phyloP scores from a whole-genome alignment of 1,140 invertebrate species.

The Drosophila grimshawi region DNA sequence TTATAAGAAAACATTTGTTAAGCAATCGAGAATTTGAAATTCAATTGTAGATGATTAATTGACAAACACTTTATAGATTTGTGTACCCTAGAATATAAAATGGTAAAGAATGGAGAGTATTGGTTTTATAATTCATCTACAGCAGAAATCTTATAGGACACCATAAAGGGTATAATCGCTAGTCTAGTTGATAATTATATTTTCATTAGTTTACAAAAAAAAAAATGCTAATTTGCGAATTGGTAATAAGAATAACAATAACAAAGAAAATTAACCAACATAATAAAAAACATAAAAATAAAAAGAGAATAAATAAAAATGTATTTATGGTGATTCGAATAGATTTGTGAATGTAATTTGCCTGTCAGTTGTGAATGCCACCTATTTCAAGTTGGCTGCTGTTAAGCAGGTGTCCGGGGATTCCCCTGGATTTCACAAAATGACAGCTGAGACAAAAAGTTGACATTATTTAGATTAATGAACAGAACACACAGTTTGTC shows the following conservation, averaged over 20 bases:
- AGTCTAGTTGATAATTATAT: too few relatives aligned
- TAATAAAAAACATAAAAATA: neutral
- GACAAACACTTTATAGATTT: too few relatives aligned
- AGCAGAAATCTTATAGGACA: too few relatives aligned
- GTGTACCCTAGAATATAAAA: too few relatives aligned
- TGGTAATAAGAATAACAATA: neutral
- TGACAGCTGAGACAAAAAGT: constrained; percentile 41
- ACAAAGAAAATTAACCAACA: constrained; percentile 2
- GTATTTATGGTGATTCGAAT: constrained; percentile 28
- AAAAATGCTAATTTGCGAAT: too few relatives aligned
- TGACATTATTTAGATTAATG: constrained; percentile 63
- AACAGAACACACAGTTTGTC: constrained; percentile 34
- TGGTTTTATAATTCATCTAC: too few relatives aligned
- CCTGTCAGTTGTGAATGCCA: constrained; percentile 32
- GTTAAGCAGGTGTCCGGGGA: constrained; percentile 35
- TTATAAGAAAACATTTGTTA: too few relatives aligned
- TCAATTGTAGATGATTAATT: too few relatives aligned
- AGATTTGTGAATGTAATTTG: constrained; percentile 55
- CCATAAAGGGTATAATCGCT: too few relatives aligned
- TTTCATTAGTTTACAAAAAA: too few relatives aligned
- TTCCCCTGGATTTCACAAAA: constrained; percentile 11
- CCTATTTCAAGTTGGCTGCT: constrained; percentile 47
- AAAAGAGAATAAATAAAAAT: neutral
- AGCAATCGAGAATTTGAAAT: too few relatives aligned
- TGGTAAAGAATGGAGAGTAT: too few relatives aligned